These are phyloP conservation scores for Chirona hameri DNA, from an alignment of 2,888 invertebrate species.

Conservation along the genomic window DNA sequence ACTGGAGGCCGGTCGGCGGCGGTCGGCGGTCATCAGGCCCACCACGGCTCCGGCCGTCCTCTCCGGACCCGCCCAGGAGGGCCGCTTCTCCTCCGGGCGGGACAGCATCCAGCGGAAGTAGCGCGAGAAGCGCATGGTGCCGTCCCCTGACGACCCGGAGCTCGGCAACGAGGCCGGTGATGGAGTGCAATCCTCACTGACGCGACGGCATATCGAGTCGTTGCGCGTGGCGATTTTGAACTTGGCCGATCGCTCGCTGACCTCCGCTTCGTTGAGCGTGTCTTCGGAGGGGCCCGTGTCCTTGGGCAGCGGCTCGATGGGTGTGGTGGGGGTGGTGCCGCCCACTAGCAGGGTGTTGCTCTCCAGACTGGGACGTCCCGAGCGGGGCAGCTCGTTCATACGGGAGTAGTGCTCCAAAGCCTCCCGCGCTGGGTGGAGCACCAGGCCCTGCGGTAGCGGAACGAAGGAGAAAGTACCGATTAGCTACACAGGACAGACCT, in stretches of 20 bases:
- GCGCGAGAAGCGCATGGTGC: conserved; percentile 41
- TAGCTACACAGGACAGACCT: no score
- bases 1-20: background rate
- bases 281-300: conserved; percentile 56
- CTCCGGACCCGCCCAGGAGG: background rate
- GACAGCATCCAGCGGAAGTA: conserved; percentile 11
- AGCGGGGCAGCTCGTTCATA: conserved; percentile 52
- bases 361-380: conserved; percentile 34
- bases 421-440: conserved; percentile 59
- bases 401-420: conserved; percentile 61
- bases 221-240: conserved; percentile 69
- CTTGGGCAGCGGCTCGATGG: conserved; percentile 54
- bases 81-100: background rate
- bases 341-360: conserved; percentile 1
- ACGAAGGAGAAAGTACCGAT: background rate
- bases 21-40: background rate
- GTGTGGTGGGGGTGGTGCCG: conserved; percentile 29
- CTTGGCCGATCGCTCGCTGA: conserved; percentile 67
- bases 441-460: conserved; percentile 54
- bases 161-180: background rate
- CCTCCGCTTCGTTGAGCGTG: conserved; percentile 66
- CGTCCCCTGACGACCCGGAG: conserved; percentile 35
- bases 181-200: conserved; percentile 37
- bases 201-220: conserved; percentile 44
- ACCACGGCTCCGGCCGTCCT: background rate